Base-by-base conservation (phyloP, 2,888 invertebrate genomes). In the Rhaphigaster nebulosa region DNA sequence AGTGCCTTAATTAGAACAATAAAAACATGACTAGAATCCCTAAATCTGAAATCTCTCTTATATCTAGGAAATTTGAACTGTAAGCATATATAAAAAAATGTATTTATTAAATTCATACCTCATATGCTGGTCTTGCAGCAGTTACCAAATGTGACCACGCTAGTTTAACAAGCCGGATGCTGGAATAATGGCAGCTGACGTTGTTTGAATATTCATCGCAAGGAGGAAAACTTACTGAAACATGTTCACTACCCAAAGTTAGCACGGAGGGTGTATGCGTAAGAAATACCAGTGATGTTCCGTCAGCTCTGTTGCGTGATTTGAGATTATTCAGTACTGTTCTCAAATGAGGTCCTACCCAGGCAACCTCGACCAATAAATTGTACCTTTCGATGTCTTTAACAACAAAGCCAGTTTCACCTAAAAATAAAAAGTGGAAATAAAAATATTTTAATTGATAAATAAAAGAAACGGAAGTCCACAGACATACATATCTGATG, bases 141-240 rank as follows among this genome's bases (percentile, higher is more conserved):
- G 93, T 93, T 91, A 95, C 94, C 34, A 97, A 93, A 90, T 94
- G 94, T 8, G 94, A 93, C 95, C 96, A 96, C n/a, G 95, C 95
- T 87, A 96, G 94, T 93, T 97, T 97, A 18, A 96, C 95, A 88
- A 97, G 94, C 88, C 96, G 95, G 91, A 95, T 95, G 90, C 96
- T 94, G 92, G 96, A 96, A 93, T 97, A 97, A 92, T 95, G 95
- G 93, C 97, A 97, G 38, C 95, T 94, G 18, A 50, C 41, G 18
- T 65, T 76, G 26, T 90, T 70, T 8, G 70, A 50, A 26, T 90
- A 91, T 41, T 90, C 50, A 70, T 95, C 95, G 93, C 97, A 97
- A 52, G 95, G 94, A 1, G 96, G 96, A 93, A 97, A 96, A 26
- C 95, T 94, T 0, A 97, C 95, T 45, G 94, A 94, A 2, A 93